Percentiles rank a stretch among this genome's conserved stretches.
Conservation (phyloP, 2,797 vertebrate genomes). For the Garrulus glandarius region DNA sequence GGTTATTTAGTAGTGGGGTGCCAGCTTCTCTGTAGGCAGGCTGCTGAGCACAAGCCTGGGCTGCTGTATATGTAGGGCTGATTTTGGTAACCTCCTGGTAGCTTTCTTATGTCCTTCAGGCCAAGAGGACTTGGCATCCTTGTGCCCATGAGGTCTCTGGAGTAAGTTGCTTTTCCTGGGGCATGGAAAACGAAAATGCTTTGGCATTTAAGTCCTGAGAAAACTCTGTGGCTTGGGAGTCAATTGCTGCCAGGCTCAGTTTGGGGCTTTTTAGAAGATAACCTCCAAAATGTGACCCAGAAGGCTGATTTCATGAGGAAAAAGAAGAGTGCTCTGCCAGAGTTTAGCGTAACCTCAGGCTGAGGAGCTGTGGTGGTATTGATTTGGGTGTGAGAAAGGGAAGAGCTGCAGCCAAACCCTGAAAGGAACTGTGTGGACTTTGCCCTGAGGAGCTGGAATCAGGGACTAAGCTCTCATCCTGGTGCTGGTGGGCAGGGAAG, state of each 20-base stretch:
- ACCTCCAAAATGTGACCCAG: not conserved
- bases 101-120: not conserved
- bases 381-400: not conserved
- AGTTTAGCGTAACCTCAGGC: not conserved
- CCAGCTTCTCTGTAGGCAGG: not conserved
- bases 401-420: not conserved
- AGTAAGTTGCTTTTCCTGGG: not conserved
- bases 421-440: fast-evolving
- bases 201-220: not conserved
- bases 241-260: not conserved
- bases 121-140: not conserved
- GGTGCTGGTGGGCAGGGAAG: not conserved
- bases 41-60: not conserved
- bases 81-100: not conserved
- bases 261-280: not conserved
- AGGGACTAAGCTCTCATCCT: not conserved
- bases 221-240: not conserved
- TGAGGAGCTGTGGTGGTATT: not conserved
- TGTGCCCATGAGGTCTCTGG: not conserved
- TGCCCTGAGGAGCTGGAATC: not conserved
- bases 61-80: not conserved
- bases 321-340: not conserved
- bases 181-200: not conserved
- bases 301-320: not conserved
- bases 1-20: not conserved